Conservation (phyloP, 2,888 invertebrate genomes). For the Mongoloraphidia duomilia region DNA sequence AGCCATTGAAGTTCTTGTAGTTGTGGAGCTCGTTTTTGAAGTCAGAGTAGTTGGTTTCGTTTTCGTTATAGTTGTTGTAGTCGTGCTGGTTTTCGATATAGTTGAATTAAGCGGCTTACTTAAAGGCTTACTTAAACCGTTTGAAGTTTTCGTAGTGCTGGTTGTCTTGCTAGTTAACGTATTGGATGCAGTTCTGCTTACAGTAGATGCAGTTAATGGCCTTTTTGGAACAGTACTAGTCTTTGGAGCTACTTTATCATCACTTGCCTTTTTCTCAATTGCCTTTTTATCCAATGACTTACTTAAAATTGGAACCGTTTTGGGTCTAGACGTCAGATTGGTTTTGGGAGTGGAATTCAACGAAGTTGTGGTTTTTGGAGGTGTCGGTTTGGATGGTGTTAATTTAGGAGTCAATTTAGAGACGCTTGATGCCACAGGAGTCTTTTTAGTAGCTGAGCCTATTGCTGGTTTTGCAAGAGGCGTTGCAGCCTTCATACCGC, state of each 20-base stretch:
- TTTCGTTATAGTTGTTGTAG: slow-evolving; percentile 10
- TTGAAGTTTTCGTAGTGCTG: slow-evolving; percentile 8
- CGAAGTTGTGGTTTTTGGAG: slow-evolving; percentile 13
- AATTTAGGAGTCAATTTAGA: slow-evolving; percentile 10
- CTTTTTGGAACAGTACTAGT: not conserved
- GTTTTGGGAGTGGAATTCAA: slow-evolving; percentile 10
- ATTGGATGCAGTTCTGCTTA: slow-evolving; percentile 10
- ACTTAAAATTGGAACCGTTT: slow-evolving; percentile 11
- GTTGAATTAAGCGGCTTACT: not conserved
- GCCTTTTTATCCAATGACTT: slow-evolving; percentile 15
- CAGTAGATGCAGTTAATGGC: slow-evolving; percentile 8
- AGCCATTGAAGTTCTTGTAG: slow-evolving; percentile 6
- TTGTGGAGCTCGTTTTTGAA: slow-evolving; percentile 6
- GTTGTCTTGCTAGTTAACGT: slow-evolving; percentile 12
- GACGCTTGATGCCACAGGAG: slow-evolving; percentile 11
- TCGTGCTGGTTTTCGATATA: slow-evolving; percentile 5
- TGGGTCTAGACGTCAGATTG: slow-evolving; percentile 10
- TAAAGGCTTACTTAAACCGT: slow-evolving; percentile 3
- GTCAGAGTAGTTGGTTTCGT: slow-evolving; percentile 15
- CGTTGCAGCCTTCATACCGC: slow-evolving; percentile 11
- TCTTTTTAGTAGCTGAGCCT: slow-evolving; percentile 5
- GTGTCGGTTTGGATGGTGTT: slow-evolving; percentile 14
- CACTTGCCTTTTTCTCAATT: slow-evolving; percentile 11
- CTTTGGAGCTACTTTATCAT: slow-evolving; percentile 10
- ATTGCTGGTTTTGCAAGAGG: slow-evolving; percentile 10